phyloP scores from a whole-genome alignment of 2,113 vertebrate species.

The Melanotaenia duboulayi region DNA sequence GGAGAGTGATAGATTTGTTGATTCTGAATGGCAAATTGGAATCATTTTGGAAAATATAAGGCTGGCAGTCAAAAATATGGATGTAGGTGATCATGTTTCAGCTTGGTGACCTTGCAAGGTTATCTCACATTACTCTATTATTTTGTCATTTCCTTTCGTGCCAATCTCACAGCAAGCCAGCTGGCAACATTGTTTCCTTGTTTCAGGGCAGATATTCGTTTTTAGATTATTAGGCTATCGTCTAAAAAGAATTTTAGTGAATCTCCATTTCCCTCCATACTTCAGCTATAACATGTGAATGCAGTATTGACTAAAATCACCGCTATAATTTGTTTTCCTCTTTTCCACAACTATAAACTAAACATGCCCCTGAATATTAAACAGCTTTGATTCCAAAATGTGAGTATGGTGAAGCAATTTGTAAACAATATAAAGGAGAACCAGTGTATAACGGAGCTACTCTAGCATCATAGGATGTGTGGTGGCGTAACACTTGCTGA shows the following conservation, averaged over 20 bases:
- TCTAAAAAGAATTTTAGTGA: not conserved
- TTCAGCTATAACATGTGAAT: not conserved
- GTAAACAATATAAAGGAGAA: no score
- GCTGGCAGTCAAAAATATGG: not conserved
- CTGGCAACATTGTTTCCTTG: not conserved
- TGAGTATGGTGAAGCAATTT: no score
- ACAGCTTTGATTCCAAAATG: no score
- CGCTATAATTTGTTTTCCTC: not conserved
- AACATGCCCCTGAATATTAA: no score
- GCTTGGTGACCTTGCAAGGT: not conserved
- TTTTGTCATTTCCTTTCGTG: slow-evolving; percentile 10
- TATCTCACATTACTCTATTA: slow-evolving; percentile 37
- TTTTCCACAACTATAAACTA: no score
- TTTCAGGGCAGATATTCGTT: slow-evolving; percentile 12
- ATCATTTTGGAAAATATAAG: slow-evolving; percentile 12
- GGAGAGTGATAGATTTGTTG: slow-evolving; percentile 39
- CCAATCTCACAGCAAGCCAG: not conserved
- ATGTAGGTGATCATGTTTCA: slow-evolving; percentile 21
- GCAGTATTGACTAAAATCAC: not conserved
- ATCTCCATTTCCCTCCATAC: not conserved
- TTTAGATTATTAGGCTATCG: not conserved
- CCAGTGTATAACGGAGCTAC: no score
- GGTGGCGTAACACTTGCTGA: not conserved
- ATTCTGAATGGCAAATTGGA: slow-evolving; percentile 16
- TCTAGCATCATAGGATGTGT: not conserved